Percentiles rank a stretch among this genome's conserved stretches.
These are phyloP conservation scores for Neoaliturus tenellus DNA, from an alignment of 2,888 invertebrate genomes.

Conservation along the genomic window DNA sequence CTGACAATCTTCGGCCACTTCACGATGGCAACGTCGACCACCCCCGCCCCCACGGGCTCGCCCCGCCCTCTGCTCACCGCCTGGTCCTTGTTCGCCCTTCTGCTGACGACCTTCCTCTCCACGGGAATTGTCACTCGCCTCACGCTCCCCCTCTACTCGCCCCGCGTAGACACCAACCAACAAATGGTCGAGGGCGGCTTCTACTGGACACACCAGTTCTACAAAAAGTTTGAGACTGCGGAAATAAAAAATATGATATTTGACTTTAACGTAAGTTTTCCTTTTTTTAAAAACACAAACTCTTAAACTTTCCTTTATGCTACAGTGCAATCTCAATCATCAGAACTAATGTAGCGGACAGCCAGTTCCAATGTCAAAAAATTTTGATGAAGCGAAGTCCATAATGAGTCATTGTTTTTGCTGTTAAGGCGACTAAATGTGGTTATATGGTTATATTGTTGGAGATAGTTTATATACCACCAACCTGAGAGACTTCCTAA, in stretches of 20 bases:
- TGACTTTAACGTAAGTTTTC: constrained; percentile 28
- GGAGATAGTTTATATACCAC: too few relatives aligned
- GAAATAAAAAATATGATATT: background rate
- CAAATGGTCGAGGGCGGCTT: background rate
- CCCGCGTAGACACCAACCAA: background rate
- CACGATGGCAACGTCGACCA: background rate
- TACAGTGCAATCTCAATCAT: too few relatives aligned
- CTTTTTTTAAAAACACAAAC: too few relatives aligned
- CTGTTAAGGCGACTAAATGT: too few relatives aligned
- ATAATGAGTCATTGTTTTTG: too few relatives aligned
- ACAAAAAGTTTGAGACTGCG: background rate
- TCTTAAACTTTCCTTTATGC: too few relatives aligned
- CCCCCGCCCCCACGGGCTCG: background rate
- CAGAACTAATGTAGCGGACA: too few relatives aligned
- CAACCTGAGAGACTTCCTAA: too few relatives aligned
- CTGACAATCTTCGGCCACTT: background rate
- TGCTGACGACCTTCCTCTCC: background rate
- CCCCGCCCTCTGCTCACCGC: background rate
- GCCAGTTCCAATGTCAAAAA: too few relatives aligned
- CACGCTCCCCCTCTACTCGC: constrained; percentile 10
- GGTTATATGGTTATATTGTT: too few relatives aligned
- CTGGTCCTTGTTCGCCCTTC: constrained; percentile 24
- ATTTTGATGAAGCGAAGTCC: too few relatives aligned
- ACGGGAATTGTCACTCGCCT: background rate
- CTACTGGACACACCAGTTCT: background rate